phyloP scores from a whole-genome alignment of 2,797 vertebrate genomes.

The Varecia variegata region DNA sequence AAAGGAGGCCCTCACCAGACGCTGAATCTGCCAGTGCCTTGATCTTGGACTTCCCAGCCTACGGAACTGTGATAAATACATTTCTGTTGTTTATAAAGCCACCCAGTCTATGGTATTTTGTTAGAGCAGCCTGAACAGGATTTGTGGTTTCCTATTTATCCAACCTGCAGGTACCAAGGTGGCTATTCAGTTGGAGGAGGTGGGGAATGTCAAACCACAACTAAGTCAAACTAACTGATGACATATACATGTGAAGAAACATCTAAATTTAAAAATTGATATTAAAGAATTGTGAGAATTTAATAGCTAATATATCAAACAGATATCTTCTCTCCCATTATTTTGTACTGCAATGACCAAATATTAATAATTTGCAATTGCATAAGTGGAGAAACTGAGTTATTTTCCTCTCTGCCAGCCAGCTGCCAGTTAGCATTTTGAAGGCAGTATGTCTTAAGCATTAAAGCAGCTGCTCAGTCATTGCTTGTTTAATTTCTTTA shows the following conservation, averaged over 20 bases:
- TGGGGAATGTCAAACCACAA: background rate
- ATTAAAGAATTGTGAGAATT: background rate
- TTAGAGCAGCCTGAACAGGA: background rate
- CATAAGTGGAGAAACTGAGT: background rate
- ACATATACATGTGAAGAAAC: background rate
- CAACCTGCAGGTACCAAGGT: background rate
- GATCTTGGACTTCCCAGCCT: background rate
- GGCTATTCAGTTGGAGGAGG: background rate
- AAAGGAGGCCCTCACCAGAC: background rate
- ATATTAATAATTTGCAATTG: background rate
- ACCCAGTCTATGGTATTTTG: background rate
- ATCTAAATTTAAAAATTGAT: background rate
- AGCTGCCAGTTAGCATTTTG: background rate
- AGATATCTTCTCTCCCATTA: background rate
- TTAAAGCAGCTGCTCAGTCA: background rate
- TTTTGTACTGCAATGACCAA: background rate
- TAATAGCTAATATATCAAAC: background rate
- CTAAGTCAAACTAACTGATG: background rate
- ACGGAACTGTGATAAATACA: background rate
- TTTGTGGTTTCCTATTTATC: background rate
- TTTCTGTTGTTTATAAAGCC: background rate
- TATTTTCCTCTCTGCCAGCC: background rate
- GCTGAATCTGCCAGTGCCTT: background rate
- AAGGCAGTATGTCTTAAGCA: background rate
- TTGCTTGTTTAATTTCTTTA: slow-evolving; percentile 38